These are phyloP conservation scores for Corythornis leucogaster DNA, from an alignment of 2,797 vertebrate genomes.

Conservation along the genomic window DNA sequence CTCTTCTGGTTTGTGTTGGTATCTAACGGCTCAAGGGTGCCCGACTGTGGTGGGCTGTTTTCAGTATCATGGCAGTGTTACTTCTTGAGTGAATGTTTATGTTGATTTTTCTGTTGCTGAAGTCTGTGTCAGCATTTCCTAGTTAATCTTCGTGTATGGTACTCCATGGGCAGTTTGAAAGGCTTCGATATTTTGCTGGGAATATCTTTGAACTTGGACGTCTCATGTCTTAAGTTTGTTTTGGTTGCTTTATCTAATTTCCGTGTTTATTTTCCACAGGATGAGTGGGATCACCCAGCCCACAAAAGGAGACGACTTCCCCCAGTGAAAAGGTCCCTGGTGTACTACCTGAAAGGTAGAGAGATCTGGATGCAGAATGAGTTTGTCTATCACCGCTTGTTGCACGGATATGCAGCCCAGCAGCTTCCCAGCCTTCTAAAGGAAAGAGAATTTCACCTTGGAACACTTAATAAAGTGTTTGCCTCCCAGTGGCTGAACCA, in stretches of 20 bases:
- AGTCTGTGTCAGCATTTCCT: fast-evolving
- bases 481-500: constrained; percentile 99
- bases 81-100: neutral
- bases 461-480: constrained; percentile 96
- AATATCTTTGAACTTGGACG: neutral
- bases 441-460: constrained; percentile 93
- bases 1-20: too few species aligned
- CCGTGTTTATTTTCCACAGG: constrained; percentile 33
- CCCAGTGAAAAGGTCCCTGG: constrained; percentile 88
- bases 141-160: fast-evolving
- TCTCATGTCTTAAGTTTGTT: neutral
- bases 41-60: neutral
- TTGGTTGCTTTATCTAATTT: neutral
- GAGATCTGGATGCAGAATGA: constrained; percentile 89
- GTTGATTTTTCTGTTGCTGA: neutral
- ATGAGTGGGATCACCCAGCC: constrained; percentile 77
- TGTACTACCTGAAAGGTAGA: constrained; percentile 91
- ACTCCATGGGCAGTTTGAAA: neutral
- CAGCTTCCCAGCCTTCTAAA: constrained; percentile 91
- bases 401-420: constrained; percentile 91
- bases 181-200: neutral
- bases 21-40: fast-evolving
- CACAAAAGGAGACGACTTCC: constrained; percentile 86
- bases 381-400: constrained; percentile 85
- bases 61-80: fast-evolving